A percentile compares a stretch with the other conserved stretches of the same genome.
Evolutionary conservation across 2,888 invertebrate species (phyloP).

Genomic region (Stramonita haemastoma): DNA sequence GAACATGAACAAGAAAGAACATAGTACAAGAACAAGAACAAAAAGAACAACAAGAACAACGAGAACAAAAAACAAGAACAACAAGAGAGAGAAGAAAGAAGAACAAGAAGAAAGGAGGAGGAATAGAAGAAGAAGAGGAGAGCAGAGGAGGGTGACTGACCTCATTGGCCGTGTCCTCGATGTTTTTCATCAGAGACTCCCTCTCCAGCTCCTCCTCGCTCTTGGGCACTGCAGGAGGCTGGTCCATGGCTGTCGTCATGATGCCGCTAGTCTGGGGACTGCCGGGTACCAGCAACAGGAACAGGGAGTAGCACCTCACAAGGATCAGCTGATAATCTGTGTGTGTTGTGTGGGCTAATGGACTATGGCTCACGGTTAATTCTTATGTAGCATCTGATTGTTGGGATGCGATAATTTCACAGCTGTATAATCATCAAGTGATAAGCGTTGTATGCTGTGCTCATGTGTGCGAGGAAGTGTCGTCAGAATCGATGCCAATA

Average conservation of each 20-base stretch:
- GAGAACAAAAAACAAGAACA: background rate
- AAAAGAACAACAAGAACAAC: background rate
- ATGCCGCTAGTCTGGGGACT: too few relatives aligned
- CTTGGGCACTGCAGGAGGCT: conserved; percentile 11
- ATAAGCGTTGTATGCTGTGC: too few relatives aligned
- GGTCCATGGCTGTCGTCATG: background rate
- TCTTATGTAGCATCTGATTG: too few relatives aligned
- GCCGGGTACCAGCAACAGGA: too few relatives aligned
- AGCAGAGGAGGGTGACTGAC: background rate
- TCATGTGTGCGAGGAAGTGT: too few relatives aligned
- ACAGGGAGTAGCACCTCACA: too few relatives aligned
- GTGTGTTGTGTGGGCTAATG: too few relatives aligned
- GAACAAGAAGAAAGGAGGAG: background rate
- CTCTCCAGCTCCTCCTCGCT: conserved; percentile 28
- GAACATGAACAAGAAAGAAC: background rate
- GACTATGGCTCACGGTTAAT: too few relatives aligned
- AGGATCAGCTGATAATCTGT: too few relatives aligned
- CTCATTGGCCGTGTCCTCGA: conserved; percentile 8
- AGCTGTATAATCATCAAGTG: too few relatives aligned
- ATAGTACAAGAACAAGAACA: background rate
- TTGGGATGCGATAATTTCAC: too few relatives aligned
- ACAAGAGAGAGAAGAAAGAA: background rate
- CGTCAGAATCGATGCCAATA: too few relatives aligned
- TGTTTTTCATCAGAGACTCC: background rate
- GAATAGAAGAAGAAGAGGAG: background rate